phyloP scores from a whole-genome alignment of 2,888 invertebrate species.

The Lobophora halterata region DNA sequence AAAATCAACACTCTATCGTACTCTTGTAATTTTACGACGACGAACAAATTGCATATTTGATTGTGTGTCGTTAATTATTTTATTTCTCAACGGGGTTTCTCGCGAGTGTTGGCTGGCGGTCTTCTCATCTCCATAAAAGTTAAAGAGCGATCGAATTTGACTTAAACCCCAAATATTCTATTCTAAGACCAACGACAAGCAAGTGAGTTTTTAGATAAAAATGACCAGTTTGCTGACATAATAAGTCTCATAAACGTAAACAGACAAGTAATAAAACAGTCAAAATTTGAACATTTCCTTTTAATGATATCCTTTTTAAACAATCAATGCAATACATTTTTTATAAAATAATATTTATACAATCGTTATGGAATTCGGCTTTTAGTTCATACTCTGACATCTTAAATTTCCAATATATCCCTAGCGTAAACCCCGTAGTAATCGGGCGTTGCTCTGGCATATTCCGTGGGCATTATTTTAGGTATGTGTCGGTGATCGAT shows the following conservation, averaged over 20 bases:
- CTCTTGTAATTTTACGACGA: constrained; percentile 39
- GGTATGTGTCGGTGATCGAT: constrained; percentile 77
- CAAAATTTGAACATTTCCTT: too few species aligned
- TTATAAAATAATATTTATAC: too few species aligned
- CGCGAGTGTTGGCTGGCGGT: constrained; percentile 52
- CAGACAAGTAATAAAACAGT: too few species aligned
- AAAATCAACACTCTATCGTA: constrained; percentile 21
- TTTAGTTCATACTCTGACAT: too few species aligned
- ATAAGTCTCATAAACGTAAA: too few species aligned
- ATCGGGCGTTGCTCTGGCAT: constrained; percentile 29
- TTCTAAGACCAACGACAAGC: too few species aligned
- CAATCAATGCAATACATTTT: too few species aligned
- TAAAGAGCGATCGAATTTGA: constrained; percentile 29
- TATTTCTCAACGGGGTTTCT: constrained; percentile 52
- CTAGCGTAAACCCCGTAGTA: constrained; percentile 24
- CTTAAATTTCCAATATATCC: neutral
- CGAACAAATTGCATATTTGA: constrained; percentile 51
- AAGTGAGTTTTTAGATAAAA: too few species aligned
- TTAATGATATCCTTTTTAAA: too few species aligned
- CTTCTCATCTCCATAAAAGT: constrained; percentile 57
- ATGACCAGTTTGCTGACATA: too few species aligned
- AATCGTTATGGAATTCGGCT: too few species aligned
- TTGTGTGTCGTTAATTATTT: constrained; percentile 53
- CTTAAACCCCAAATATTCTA: too few species aligned
- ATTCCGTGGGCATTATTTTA: constrained; percentile 60